A percentile compares a stretch with the other conserved stretches of the same genome.
Evolutionary conservation across 2,888 invertebrate genomes (phyloP).

Genomic region (Lasioglossum figueresi): DNA sequence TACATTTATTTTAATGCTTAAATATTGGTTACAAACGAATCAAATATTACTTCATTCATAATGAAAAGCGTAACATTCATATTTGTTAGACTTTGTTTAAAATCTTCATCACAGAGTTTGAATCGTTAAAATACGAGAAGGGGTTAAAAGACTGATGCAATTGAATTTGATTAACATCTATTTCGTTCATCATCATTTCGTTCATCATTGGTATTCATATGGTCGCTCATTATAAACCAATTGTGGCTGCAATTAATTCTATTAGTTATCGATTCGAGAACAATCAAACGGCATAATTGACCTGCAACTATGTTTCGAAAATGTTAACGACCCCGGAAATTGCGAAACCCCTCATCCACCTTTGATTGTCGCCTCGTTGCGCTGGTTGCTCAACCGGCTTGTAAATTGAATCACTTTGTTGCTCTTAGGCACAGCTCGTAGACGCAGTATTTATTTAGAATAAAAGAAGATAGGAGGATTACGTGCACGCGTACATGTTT

Average conservation of each 20-base stretch:
- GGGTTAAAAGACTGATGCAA: background rate
- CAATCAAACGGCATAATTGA: background rate
- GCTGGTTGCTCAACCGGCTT: background rate
- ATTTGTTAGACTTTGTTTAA: no score
- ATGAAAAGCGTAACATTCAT: no score
- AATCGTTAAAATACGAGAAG: no score
- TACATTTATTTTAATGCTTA: no score
- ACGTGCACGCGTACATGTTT: background rate
- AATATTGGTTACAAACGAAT: no score
- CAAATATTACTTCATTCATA: no score
- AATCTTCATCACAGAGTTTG: no score
- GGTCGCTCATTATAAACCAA: background rate
- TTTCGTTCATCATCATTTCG: background rate
- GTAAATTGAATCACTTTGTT: background rate
- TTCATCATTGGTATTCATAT: no score
- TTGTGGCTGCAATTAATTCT: background rate
- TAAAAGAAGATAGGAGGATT: background rate
- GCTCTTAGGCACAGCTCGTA: background rate
- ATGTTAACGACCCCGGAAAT: background rate
- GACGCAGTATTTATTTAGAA: background rate
- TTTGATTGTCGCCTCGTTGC: background rate
- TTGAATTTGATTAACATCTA: background rate
- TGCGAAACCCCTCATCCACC: background rate
- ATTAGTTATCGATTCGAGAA: background rate
- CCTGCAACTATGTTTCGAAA: background rate